Evolutionary conservation across 1,140 invertebrate genomes (phyloP), one percentile per base, ranked within the genome.

Genomic region (Dinoponera quadriceps): DNA sequence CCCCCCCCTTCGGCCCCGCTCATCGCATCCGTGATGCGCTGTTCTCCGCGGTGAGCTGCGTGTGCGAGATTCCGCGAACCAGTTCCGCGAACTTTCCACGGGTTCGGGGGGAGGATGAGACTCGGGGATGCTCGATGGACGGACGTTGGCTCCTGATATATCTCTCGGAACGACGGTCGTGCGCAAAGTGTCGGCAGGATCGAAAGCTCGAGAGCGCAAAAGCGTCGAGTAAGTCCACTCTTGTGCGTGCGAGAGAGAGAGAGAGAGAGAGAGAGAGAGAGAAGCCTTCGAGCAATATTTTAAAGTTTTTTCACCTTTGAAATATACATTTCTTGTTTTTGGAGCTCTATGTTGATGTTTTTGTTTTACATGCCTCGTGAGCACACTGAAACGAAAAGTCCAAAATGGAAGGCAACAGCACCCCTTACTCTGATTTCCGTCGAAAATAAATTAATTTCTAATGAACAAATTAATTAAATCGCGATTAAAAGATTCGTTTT

Each of bases 11-110:
- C 38, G 38, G 3, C 38, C 9, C 38, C 38, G 38, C 38, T 44
- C 65, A 13, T 20, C 38, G 16, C 51, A 44, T 44, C 49, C 49
- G 49, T 55, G 49, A 78, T 57, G 51, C 65, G 49, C 74, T 38
- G 38, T 9, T 44, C 38, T 44, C 7, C 49, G 48, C 74, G 38
- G 16, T 22, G 74, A 77, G 66, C 66, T 69, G 75, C 75, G 75
- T 59, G 75, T 48, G 75, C 75, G 75, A 57, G 75, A 80, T 80
- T 57, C n/a, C 22, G 75, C 74, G 74, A 77, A 77, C 74, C 74
- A 77, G 74, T 77, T 77, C 48, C 74, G 74, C 75, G 75, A 80
- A 80, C 75, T 80, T 80, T 80, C 18, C n/a, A 20, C 54, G 65
- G 33, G 49, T 16, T 78, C 57, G 29, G 63, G 63, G 63, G 57